These are phyloP conservation scores for Monomorium pharaonis DNA, from an alignment of 1,140 invertebrate genomes.

Conservation along the genomic window DNA sequence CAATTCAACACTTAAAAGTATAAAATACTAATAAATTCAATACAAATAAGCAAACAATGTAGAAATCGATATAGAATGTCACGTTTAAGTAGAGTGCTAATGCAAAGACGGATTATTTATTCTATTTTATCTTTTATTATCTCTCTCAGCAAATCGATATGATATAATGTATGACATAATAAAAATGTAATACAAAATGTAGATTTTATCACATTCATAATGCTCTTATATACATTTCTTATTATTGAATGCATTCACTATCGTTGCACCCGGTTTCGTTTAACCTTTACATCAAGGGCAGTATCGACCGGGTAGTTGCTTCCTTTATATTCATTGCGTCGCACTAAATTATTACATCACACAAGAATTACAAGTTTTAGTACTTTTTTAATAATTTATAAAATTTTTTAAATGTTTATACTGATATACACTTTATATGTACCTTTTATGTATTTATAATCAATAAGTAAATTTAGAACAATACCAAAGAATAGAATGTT, in stretches of 20 bases:
- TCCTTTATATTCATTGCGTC: not conserved
- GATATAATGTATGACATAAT: too few relatives aligned
- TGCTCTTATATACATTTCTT: not conserved
- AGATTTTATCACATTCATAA: not conserved
- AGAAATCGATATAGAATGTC: not conserved
- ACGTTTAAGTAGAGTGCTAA: not conserved
- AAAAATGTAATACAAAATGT: not conserved
- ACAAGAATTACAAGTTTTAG: not conserved
- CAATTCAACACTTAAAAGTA: not conserved
- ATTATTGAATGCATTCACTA: not conserved
- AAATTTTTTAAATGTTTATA: not conserved
- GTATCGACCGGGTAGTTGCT: conserved; percentile 56
- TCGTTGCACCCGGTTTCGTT: not conserved
- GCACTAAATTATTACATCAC: not conserved
- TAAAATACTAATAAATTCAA: not conserved
- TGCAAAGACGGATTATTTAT: not conserved
- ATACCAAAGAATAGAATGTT: not conserved
- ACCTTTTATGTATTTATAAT: not conserved
- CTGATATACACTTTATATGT: not conserved
- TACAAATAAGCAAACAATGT: not conserved
- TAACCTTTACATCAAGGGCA: conserved; percentile 23
- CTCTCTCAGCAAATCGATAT: not conserved
- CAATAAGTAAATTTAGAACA: not conserved
- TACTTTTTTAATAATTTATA: not conserved
- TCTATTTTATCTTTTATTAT: not conserved